These are phyloP conservation scores for Chanos chanos DNA, from an alignment of 2,797 vertebrate species.

Conservation along the genomic window DNA sequence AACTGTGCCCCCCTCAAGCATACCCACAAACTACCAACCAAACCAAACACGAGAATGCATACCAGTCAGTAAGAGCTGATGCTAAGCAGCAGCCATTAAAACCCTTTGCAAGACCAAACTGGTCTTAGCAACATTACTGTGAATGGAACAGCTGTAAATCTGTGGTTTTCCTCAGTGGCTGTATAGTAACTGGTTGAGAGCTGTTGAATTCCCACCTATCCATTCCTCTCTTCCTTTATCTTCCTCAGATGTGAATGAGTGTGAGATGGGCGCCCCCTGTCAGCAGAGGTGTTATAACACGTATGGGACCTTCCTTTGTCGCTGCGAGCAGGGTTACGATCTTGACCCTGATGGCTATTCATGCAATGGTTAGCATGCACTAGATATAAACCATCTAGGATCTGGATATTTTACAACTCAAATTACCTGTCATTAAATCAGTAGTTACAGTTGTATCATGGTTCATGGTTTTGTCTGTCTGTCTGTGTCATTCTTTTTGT, in stretches of 20 bases:
- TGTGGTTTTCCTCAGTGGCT: background rate
- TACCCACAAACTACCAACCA: background rate
- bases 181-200: background rate
- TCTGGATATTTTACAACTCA: too few relatives aligned
- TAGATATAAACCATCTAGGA: too few relatives aligned
- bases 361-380: constrained; percentile 82
- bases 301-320: constrained; percentile 87
- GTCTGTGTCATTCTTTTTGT: background rate
- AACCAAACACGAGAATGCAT: too few relatives aligned
- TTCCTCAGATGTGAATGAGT: constrained; percentile 84
- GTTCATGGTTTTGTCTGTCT: background rate
- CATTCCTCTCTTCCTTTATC: background rate
- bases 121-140: too few relatives aligned
- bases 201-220: background rate
- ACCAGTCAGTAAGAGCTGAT: too few relatives aligned
- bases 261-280: constrained; percentile 88
- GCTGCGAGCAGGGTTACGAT: constrained; percentile 88
- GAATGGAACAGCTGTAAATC: background rate
- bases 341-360: constrained; percentile 77
- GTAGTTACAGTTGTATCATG: too few relatives aligned
- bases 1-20: background rate
- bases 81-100: too few relatives aligned
- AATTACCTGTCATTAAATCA: too few relatives aligned
- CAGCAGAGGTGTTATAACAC: constrained; percentile 90
- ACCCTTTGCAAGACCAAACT: too few relatives aligned